Percentiles rank a stretch among this genome's conserved stretches.
Evolutionary conservation across 1,140 invertebrate species (phyloP).

Genomic region (Lasaia peninsularis): DNA sequence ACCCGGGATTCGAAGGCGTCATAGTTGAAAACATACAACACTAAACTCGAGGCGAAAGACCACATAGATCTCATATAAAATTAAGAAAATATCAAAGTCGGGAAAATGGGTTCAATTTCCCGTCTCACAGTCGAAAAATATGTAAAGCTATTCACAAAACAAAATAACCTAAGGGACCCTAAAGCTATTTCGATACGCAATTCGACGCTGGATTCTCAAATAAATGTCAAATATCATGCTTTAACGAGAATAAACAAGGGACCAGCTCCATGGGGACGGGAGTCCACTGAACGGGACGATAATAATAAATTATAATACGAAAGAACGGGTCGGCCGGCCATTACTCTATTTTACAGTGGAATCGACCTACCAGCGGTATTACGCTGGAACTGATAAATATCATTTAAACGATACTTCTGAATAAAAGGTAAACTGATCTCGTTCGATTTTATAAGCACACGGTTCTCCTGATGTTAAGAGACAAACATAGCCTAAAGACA

Average conservation of each 20-base stretch:
- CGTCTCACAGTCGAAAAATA: neutral
- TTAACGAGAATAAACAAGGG: constrained; percentile 62
- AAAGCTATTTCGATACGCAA: constrained; percentile 15
- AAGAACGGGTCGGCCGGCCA: constrained; percentile 25
- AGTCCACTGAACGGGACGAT: constrained; percentile 43
- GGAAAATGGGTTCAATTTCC: neutral
- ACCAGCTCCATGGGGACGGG: constrained; percentile 32
- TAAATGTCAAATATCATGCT: constrained; percentile 58
- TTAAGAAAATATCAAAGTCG: no score
- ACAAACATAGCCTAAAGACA: no score
- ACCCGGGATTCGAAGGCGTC: no score
- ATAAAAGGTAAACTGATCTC: no score
- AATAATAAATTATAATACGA: constrained; percentile 61
- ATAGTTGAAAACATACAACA: no score
- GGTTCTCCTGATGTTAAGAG: no score
- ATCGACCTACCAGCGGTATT: constrained; percentile 16
- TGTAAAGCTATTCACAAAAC: neutral
- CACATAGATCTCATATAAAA: no score
- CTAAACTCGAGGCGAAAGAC: no score
- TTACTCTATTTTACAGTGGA: constrained; percentile 26
- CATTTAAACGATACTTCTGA: no score
- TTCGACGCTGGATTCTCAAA: constrained; percentile 29
- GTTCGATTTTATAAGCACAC: no score
- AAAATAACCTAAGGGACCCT: neutral
- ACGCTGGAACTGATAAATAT: neutral